Percentiles rank a stretch among this genome's conserved stretches.
Conservation (phyloP, 1,140 invertebrate genomes). For the Apolygus lucorum region DNA sequence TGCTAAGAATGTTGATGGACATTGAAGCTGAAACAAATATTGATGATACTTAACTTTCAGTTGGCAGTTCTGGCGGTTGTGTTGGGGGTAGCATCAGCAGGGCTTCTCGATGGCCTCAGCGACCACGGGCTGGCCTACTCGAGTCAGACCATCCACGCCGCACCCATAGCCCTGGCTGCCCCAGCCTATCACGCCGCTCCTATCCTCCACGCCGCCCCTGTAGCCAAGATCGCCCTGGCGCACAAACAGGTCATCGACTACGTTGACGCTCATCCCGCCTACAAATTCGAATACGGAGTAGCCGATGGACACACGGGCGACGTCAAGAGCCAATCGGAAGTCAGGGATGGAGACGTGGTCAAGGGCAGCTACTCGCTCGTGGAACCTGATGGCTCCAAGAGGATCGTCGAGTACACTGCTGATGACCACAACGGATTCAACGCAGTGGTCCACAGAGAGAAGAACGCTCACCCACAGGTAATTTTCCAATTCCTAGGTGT, state of each 20-base stretch:
- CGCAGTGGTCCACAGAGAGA: slow-evolving; percentile 2
- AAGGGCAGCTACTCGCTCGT: slow-evolving; percentile 14
- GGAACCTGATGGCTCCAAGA: slow-evolving; percentile 8
- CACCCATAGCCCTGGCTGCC: slow-evolving; percentile 1
- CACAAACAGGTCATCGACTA: slow-evolving; percentile 1
- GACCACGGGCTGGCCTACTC: slow-evolving; percentile 6
- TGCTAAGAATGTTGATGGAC: too few species aligned
- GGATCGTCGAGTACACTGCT: slow-evolving; percentile 9
- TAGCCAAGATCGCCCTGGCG: neutral
- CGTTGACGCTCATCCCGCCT: slow-evolving; percentile 9
- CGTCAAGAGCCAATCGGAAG: slow-evolving; percentile 12
- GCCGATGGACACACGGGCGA: slow-evolving; percentile 1
- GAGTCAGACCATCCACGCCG: slow-evolving; percentile 12
- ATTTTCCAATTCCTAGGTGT: too few species aligned
- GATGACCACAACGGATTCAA: slow-evolving; percentile 13
- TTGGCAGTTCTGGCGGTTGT: neutral
- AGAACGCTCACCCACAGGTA: slow-evolving; percentile 5
- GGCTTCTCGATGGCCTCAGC: slow-evolving; percentile 13
- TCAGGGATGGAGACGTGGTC: slow-evolving; percentile 4
- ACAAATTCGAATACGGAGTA: slow-evolving; percentile 10
- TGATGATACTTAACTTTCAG: too few species aligned
- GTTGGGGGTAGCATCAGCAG: slow-evolving; percentile 6
- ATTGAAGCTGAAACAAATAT: too few species aligned
- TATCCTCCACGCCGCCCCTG: neutral
- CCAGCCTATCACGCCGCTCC: slow-evolving; percentile 10